Evolutionary conservation across 2,888 invertebrate genomes (phyloP), one percentile per base, ranked within the genome.

Genomic region (Trypoxylon attenuatum): DNA sequence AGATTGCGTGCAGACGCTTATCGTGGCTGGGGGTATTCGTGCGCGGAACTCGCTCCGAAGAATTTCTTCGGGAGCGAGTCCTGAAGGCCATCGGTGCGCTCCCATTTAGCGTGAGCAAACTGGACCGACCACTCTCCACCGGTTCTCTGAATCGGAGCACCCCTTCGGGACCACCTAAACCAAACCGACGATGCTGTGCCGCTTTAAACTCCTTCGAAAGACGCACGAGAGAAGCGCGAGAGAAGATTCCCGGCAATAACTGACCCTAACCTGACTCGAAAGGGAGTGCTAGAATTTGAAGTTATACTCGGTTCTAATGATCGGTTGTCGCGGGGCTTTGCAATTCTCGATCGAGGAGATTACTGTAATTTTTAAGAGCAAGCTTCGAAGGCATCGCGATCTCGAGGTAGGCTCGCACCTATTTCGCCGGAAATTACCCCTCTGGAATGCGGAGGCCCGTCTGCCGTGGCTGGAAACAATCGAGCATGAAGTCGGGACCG

Each of bases 351-450:
- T 3, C 2, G 33, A 10, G 23, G 51, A 4, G 25, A 51, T 43
- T 50, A 56, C 53, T 56, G 45, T 70, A 72, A 67, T 72, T 43
- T 69, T 56, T 46, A 16, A 45, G 49, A 62, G 54, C 27, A 27
- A 6, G 6, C 16, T n/a, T 38, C 21, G 15, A n/a, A 10, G 13
- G 15, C 8, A 23, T 8, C 8, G 15, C 33, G 51, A 46, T 49
- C 27, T 25, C 10, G 43, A 27, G 41, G 25, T 21, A 5, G 21
- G 6, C 21, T 13, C n/a, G n/a, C n/a, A n/a, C n/a, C n/a, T n/a
- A n/a, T n/a, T n/a, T n/a, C n/a, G n/a, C n/a, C n/a, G n/a, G n/a
- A n/a, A n/a, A n/a, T 10, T 21, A n/a, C 18, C 5, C 27, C 15
- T 27, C 13, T 18, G 18, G 13, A 18, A 21, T 10, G 13, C 15